Conservation (phyloP, 2,113 vertebrate species). For the Heterochromis multidens region DNA sequence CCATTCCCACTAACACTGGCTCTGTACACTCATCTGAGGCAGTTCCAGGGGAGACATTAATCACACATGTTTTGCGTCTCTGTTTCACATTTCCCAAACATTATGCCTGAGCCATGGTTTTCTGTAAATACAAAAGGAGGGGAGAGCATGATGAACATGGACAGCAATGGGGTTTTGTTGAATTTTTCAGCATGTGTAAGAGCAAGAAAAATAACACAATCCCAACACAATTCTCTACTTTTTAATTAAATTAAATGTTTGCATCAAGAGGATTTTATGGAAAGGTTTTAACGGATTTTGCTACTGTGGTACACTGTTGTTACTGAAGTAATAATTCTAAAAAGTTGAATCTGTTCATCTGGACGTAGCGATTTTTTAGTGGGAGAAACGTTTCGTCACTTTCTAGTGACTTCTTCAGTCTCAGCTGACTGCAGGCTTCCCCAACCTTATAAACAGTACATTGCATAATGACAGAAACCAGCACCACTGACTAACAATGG, state of each 20-base stretch:
- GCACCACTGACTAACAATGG: too few relatives aligned
- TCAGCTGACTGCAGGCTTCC: too few relatives aligned
- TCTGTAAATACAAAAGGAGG: conserved; percentile 7
- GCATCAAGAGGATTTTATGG: neutral
- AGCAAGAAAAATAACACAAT: neutral
- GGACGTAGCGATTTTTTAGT: too few relatives aligned
- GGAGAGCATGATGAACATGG: neutral
- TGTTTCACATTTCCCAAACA: neutral
- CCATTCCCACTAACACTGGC: neutral
- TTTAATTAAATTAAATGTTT: neutral
- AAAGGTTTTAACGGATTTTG: neutral
- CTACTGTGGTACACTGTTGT: neutral
- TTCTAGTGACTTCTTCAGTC: too few relatives aligned
- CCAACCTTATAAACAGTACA: too few relatives aligned
- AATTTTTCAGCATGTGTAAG: neutral
- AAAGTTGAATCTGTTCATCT: too few relatives aligned
- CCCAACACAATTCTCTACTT: neutral
- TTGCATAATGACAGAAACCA: too few relatives aligned
- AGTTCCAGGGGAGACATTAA: conserved; percentile 18
- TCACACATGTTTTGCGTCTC: conserved; percentile 13
- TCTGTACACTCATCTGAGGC: neutral
- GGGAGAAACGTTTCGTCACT: too few relatives aligned
- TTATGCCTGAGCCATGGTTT: neutral
- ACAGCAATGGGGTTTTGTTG: neutral
- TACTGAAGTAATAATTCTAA: too few relatives aligned